phyloP scores from a whole-genome alignment of 1,140 invertebrate genomes.

The Lepidurus arcticus region DNA sequence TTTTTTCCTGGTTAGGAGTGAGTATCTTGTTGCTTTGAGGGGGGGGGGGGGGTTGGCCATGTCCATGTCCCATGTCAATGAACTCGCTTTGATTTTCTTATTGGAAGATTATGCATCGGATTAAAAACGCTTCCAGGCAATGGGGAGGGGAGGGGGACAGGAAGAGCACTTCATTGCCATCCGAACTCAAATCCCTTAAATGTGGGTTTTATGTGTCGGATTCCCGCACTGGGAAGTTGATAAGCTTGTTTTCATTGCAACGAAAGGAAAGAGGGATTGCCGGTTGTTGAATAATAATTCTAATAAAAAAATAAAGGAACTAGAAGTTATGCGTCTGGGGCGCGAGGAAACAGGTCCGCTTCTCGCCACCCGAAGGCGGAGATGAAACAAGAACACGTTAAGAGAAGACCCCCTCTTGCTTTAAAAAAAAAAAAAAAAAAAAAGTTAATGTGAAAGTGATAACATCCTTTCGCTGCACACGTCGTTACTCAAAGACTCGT shows the following conservation, averaged over 20 bases:
- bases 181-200: not conserved
- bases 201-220: not conserved
- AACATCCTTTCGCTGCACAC: conserved; percentile 15
- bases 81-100: too few species aligned
- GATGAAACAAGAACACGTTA: not conserved
- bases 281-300: not conserved
- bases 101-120: too few species aligned
- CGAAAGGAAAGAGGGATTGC: not conserved
- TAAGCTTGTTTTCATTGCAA: not conserved
- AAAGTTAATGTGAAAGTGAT: conserved; percentile 1
- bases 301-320: not conserved
- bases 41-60: too few species aligned
- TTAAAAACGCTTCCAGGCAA: too few species aligned
- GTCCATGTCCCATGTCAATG: too few species aligned
- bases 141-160: not conserved
- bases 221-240: not conserved
- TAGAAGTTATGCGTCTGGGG: not conserved
- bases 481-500: not conserved
- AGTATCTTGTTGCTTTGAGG: too few species aligned
- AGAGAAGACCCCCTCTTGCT: not conserved
- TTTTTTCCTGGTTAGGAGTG: too few species aligned
- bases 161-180: not conserved
- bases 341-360: not conserved
- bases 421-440: not conserved
- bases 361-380: not conserved